phyloP scores from a whole-genome alignment of 2,888 invertebrate species.

The Phanerotoma sp. region DNA sequence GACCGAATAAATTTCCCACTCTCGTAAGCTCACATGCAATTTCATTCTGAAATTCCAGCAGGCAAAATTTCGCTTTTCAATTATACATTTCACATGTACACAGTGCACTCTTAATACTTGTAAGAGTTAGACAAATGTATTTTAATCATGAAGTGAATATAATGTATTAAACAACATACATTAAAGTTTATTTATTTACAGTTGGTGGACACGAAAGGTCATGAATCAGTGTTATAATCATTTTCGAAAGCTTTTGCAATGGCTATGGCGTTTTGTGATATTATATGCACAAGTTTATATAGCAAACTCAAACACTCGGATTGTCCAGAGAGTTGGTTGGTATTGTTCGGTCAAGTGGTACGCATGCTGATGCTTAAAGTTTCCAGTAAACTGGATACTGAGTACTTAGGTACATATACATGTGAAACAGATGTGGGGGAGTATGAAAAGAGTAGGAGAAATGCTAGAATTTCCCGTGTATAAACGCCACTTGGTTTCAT shows the following conservation, averaged over 20 bases:
- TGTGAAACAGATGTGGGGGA: slow-evolving; percentile 7
- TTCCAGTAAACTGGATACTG: slow-evolving; percentile 6
- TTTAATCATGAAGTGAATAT: slow-evolving; percentile 10
- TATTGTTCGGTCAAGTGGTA: slow-evolving; percentile 11
- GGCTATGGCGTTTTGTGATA: not conserved
- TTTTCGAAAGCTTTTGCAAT: not conserved
- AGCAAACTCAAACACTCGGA: not conserved
- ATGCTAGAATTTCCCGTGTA: not conserved
- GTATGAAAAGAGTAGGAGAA: slow-evolving; percentile 1
- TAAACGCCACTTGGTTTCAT: slow-evolving; percentile 7
- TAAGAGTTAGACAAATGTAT: slow-evolving; percentile 14
- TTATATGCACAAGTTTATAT: not conserved
- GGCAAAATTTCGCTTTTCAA: slow-evolving; percentile 18
- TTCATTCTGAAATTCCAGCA: slow-evolving; percentile 21
- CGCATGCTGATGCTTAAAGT: slow-evolving; percentile 5
- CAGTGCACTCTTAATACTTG: not conserved
- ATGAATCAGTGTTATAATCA: slow-evolving; percentile 3
- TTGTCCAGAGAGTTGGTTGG: not conserved
- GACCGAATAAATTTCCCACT: slow-evolving; percentile 23
- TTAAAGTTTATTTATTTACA: not conserved
- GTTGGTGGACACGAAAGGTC: not conserved
- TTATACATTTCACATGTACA: slow-evolving; percentile 4
- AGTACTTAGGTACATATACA: slow-evolving; percentile 14
- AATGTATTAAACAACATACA: not conserved
- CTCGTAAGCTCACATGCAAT: slow-evolving; percentile 18